Base-by-base conservation (phyloP, 2,797 vertebrate genomes). In the Yasuhikotakia modesta region DNA sequence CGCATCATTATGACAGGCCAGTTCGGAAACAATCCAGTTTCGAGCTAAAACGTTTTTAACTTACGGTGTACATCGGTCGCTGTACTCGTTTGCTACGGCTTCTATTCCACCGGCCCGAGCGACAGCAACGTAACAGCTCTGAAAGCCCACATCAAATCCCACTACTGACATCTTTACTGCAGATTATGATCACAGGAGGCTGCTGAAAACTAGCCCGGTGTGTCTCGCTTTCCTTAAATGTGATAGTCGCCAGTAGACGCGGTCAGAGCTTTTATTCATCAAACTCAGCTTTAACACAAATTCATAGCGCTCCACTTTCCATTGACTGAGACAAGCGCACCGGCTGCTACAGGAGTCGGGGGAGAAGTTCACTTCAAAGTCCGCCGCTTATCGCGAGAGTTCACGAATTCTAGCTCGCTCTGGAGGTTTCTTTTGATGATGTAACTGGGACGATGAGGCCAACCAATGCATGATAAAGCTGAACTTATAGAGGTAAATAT, bases 31-130 rank as follows among this genome's bases (percentile, higher is more conserved):
- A 19, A 17, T 24, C 13, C 43, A n/a, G n/a, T n/a, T n/a, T n/a
- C n/a, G n/a, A n/a, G 22, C 66, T 39, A 19, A 12, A 27, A 1
- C 1, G 60, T 21, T 21, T 13, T 46, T n/a, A 27, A 98, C 97
- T 97, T 87, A 99, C 97, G 97, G 97, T 78, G 97, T 99, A 88
- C 93, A 93, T 89, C 97, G 94, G 90, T 99, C 97, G 91, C 97
- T 99, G 90, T 97, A 99, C 75, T 97, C 96, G 43, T 97, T 97
- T 1, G 96, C 96, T 65, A 95, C 63, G 1, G 96, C 96, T 90
- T 99, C 97, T 80, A 99, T 98, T n/a, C 97, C 97, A 65, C 97
- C 97, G 65, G 95, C 95, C 82, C 96, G 92, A 81, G 97, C 97
- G 77, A 99, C 97, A 39, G 97, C 97, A 80, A 99, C 96, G 84